Percentiles rank a stretch among this genome's conserved stretches.
Conservation (phyloP, 2,888 invertebrate species). For the Drosophila nr. perissopoda region DNA sequence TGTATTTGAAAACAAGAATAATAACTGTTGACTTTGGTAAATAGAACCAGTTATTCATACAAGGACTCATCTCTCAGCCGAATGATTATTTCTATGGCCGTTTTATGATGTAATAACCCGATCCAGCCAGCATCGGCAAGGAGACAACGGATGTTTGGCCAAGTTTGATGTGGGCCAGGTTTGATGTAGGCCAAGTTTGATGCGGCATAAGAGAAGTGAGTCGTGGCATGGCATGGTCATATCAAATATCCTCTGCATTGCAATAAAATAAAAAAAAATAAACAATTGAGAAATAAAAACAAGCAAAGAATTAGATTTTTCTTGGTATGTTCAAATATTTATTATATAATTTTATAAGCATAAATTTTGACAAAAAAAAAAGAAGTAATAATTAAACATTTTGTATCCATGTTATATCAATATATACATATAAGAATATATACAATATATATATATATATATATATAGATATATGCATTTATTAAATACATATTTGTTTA, state of each 20-base stretch:
- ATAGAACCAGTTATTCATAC: neutral
- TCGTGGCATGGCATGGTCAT: too few relatives aligned
- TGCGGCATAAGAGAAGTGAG: too few relatives aligned
- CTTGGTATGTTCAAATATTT: conserved; percentile 76
- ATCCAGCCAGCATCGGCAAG: too few relatives aligned
- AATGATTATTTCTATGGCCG: neutral
- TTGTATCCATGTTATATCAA: conserved; percentile 24
- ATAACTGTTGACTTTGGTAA: neutral
- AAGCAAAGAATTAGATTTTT: conserved; percentile 39
- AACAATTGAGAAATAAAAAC: conserved; percentile 21
- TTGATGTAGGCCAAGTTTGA: too few relatives aligned
- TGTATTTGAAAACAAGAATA: neutral
- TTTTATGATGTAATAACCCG: neutral
- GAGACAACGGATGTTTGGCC: too few relatives aligned
- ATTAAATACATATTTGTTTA: conserved; percentile 40
- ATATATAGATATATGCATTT: conserved; percentile 28
- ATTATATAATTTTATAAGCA: conserved; percentile 70
- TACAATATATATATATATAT: conserved; percentile 12
- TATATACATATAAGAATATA: conserved; percentile 29
- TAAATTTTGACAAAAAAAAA: conserved; percentile 66
- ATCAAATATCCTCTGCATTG: too few relatives aligned
- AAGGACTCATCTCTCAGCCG: neutral
- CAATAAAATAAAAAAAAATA: neutral
- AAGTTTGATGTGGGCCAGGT: too few relatives aligned
- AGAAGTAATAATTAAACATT: conserved; percentile 48